Conservation (phyloP, 2,797 vertebrate species). For the Lutjanus argentimaculatus region DNA sequence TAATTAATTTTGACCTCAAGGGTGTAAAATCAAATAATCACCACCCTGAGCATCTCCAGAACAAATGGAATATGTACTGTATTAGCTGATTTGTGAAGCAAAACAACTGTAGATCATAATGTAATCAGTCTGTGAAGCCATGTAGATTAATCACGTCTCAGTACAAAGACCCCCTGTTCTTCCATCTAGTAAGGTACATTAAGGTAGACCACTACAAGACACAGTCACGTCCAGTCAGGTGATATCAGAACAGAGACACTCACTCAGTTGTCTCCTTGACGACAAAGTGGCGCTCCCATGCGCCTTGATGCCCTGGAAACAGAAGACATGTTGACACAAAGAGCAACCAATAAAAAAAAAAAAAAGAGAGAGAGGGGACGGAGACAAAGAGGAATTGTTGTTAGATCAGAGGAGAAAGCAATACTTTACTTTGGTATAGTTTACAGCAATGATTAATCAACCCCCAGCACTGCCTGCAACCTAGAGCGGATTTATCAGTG, state of each 20-base stretch:
- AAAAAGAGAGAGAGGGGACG: slow-evolving; percentile 10
- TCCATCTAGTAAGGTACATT: slow-evolving; percentile 62
- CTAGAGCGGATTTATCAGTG: slow-evolving; percentile 33
- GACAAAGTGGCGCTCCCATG: slow-evolving; percentile 79
- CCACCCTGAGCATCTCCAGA: not conserved
- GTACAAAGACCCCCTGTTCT: slow-evolving; percentile 72
- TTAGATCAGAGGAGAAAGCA: slow-evolving; percentile 59
- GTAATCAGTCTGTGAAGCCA: slow-evolving; percentile 30
- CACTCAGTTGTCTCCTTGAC: slow-evolving; percentile 85
- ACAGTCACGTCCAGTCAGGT: slow-evolving; percentile 79
- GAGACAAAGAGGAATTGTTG: slow-evolving; percentile 63
- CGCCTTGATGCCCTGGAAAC: slow-evolving; percentile 83
- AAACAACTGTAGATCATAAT: slow-evolving; percentile 47
- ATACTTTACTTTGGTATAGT: slow-evolving; percentile 46
- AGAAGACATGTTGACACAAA: slow-evolving; percentile 82
- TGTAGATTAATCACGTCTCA: slow-evolving; percentile 65
- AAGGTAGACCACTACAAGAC: slow-evolving; percentile 78
- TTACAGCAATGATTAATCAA: slow-evolving; percentile 52
- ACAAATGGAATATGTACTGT: not conserved
- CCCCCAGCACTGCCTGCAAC: slow-evolving; percentile 8
- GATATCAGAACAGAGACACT: slow-evolving; percentile 85
- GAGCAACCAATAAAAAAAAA: slow-evolving; percentile 52
- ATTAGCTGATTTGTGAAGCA: slow-evolving; percentile 64
- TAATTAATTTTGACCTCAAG: not conserved
- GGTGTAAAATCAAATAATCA: slow-evolving; percentile 7